These are phyloP conservation scores for Plodia interpunctella DNA, from an alignment of 1,140 invertebrate genomes.

Conservation along the genomic window DNA sequence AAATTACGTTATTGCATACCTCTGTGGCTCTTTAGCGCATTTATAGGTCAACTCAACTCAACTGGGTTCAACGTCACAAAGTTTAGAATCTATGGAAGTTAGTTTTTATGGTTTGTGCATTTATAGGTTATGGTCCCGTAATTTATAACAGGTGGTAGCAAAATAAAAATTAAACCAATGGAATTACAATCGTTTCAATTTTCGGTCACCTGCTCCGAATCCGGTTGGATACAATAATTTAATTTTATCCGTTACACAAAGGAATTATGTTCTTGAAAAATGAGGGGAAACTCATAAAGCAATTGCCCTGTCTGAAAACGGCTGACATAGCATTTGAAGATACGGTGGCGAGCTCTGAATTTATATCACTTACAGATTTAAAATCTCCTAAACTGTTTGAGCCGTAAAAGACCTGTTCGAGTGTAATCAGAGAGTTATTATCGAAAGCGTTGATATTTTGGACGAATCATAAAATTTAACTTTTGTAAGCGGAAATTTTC, in stretches of 20 bases:
- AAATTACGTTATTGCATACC: conserved; percentile 57
- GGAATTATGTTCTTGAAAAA: conserved; percentile 50
- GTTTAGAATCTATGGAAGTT: too few species aligned
- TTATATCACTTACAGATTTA: conserved; percentile 34
- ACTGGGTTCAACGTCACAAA: too few species aligned
- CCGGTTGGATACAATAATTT: conserved; percentile 44
- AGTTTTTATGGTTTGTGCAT: too few species aligned
- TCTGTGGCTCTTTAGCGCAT: conserved; percentile 54
- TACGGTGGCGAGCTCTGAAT: conserved; percentile 35
- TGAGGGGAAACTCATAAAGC: conserved; percentile 52
- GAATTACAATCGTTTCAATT: conserved; percentile 23
- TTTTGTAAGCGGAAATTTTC: neutral
- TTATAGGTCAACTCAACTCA: too few species aligned
- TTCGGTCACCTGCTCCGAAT: conserved; percentile 30
- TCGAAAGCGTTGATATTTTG: conserved; percentile 14
- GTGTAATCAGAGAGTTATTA: conserved; percentile 23
- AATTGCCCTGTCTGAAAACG: conserved; percentile 47
- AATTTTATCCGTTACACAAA: conserved; percentile 47
- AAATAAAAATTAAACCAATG: neutral
- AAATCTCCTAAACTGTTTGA: conserved; percentile 30
- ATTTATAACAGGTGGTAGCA: neutral
- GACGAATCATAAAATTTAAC: conserved; percentile 1
- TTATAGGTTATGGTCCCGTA: too few species aligned
- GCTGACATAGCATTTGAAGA: conserved; percentile 43
- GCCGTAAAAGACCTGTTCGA: conserved; percentile 22